Conservation (phyloP, 2,888 invertebrate genomes). For the Drosophila basisetae region DNA sequence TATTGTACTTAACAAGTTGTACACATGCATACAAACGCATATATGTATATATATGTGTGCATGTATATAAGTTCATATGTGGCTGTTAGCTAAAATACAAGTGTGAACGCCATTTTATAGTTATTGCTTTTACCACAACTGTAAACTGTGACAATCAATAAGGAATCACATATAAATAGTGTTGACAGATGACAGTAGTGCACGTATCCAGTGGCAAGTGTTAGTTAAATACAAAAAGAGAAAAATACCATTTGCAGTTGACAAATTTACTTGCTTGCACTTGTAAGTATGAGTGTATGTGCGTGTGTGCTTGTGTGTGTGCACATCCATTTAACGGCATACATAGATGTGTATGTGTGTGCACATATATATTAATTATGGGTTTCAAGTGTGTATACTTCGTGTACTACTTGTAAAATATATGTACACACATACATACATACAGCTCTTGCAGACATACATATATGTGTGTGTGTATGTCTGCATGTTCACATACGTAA, state of each 20-base stretch:
- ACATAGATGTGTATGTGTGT: conserved; percentile 27
- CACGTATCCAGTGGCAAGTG: conserved; percentile 6
- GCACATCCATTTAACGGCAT: conserved; percentile 40
- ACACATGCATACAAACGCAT: neutral
- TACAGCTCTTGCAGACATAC: conserved; percentile 26
- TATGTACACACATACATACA: conserved; percentile 12
- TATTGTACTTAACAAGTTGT: conserved; percentile 28
- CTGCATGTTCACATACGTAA: conserved; percentile 2
- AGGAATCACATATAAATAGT: conserved; percentile 1
- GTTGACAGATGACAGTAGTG: conserved; percentile 10
- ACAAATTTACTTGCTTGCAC: conserved; percentile 25
- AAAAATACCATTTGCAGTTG: conserved; percentile 20
- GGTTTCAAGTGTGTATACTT: conserved; percentile 64
- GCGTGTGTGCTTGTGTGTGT: conserved; percentile 21
- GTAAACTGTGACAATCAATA: conserved; percentile 7
- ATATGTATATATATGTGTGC: neutral
- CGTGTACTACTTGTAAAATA: conserved; percentile 58
- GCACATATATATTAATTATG: conserved; percentile 60
- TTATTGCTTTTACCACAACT: conserved; percentile 12
- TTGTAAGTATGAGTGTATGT: conserved; percentile 4
- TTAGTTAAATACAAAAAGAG: neutral
- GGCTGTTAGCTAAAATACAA: conserved; percentile 6
- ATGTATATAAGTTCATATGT: conserved; percentile 4
- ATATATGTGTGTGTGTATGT: conserved; percentile 9
- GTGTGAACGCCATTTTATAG: conserved; percentile 50